These are phyloP conservation scores for Hippocampus kuda DNA, from an alignment of 2,797 vertebrate genomes.

Conservation along the genomic window DNA sequence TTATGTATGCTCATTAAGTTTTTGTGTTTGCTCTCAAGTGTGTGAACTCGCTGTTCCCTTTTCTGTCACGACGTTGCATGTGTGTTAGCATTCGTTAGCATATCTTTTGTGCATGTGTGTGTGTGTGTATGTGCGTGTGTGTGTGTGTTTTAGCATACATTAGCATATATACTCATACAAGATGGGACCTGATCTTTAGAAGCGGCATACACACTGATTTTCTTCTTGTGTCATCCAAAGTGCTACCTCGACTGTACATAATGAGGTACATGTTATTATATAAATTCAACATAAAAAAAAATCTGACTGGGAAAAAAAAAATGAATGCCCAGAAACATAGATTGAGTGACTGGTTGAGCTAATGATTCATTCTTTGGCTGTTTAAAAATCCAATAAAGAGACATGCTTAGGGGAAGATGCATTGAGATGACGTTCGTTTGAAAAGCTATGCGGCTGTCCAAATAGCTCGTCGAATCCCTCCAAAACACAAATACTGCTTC, in stretches of 20 bases:
- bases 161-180: conserved; percentile 31
- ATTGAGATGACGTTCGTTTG: too few species aligned
- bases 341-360: background rate
- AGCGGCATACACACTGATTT: conserved; percentile 18
- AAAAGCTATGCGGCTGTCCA: too few species aligned
- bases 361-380: background rate
- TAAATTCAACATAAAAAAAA: background rate
- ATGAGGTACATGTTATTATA: background rate
- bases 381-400: too few species aligned
- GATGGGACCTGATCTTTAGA: conserved; percentile 31
- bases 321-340: background rate
- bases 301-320: background rate
- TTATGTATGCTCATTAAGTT: conserved; percentile 1
- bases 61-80: conserved; percentile 39
- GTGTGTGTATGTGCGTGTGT: background rate
- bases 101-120: background rate
- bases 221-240: conserved; percentile 25
- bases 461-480: background rate
- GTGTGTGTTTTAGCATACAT: conserved; percentile 23
- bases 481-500: background rate
- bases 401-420: too few species aligned
- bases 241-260: background rate
- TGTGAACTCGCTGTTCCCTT: conserved; percentile 24
- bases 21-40: background rate
- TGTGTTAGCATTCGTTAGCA: conserved; percentile 5